Evolutionary conservation across 1,140 invertebrate species (phyloP), one percentile per base, ranked within the genome.

Genomic region (Sitobion miscanthi): DNA sequence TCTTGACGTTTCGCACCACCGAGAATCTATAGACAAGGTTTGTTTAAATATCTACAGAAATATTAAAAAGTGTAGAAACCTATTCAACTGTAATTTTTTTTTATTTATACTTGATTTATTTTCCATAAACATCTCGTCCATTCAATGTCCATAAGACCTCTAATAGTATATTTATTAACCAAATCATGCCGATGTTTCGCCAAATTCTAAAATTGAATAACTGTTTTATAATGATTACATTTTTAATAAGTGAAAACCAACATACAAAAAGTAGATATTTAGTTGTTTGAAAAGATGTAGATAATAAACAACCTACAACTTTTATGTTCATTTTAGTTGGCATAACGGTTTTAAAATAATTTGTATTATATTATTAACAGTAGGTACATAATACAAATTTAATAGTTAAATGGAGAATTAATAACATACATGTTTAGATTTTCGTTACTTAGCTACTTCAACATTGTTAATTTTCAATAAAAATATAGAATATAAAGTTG

Each of bases 121-220:
- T 93, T 85, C 82, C 82, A 93, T 30, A 93, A 54, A n/a, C 91
- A 93, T 54, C 91, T 93, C 9, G 82, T 54, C 91, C 91, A 93
- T 38, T 85, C 91, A 42, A 93, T 52, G 14, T 93, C 91, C 91
- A 93, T 93, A 38, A 93, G 52, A 38, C 91, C 91, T 57, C 57
- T 93, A 42, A 93, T 30, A 30, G 30, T 25, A 47, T 85, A 57
- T 85, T 42, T 85, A 54, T 54, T 57, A 35, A 93, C 47, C 38
- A 93, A 57, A 86, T 93, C 77, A 0, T 83, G 91, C 8, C 35
- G 49, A n/a, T 93, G 38, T 83, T 93, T 83, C 20, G 57, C 49
- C 23, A 54, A 54, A 47, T 93, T 93, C 91, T 93, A 86, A 86
- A 93, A 93, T 85, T 30, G 2, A 52, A 92, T 4, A 93, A 89